Evolutionary conservation across 2,113 vertebrate genomes (phyloP).

Genomic region (Phodopus roborovskii): DNA sequence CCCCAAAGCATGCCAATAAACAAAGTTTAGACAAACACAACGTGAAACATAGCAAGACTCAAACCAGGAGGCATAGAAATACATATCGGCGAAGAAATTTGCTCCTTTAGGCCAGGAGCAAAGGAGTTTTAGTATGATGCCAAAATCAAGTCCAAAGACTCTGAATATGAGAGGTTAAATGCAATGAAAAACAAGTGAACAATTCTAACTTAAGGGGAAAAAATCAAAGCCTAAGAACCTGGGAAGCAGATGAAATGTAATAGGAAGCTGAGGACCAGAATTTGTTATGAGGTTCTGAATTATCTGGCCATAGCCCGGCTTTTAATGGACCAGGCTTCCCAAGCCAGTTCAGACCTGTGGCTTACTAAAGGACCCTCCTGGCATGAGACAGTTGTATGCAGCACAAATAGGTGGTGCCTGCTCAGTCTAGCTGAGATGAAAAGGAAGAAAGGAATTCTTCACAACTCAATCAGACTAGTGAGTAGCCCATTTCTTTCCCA

Average conservation of each 20-base stretch:
- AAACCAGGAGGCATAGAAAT: not conserved
- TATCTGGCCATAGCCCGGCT: not conserved
- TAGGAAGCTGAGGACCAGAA: not conserved
- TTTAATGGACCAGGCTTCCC: not conserved
- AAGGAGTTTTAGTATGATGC: not conserved
- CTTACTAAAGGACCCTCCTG: not conserved
- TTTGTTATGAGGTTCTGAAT: not conserved
- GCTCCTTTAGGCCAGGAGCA: not conserved
- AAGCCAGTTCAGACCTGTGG: not conserved
- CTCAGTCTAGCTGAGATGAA: slow-evolving; percentile 8
- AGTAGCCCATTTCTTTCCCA: slow-evolving; percentile 40
- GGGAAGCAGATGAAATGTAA: not conserved
- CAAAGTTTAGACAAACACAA: not conserved
- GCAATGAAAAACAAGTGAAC: not conserved
- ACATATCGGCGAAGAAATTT: not conserved
- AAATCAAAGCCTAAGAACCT: not conserved
- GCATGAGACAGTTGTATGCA: not conserved
- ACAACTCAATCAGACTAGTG: slow-evolving; percentile 35
- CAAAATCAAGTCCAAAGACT: not conserved
- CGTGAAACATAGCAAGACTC: not conserved
- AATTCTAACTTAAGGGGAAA: not conserved
- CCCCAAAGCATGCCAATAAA: not conserved
- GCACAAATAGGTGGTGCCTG: too few relatives aligned
- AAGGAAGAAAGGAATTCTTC: slow-evolving; percentile 20
- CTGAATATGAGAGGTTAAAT: not conserved